Evolutionary conservation across 2,797 vertebrate genomes (phyloP).

Genomic region (Sciurus carolinensis): DNA sequence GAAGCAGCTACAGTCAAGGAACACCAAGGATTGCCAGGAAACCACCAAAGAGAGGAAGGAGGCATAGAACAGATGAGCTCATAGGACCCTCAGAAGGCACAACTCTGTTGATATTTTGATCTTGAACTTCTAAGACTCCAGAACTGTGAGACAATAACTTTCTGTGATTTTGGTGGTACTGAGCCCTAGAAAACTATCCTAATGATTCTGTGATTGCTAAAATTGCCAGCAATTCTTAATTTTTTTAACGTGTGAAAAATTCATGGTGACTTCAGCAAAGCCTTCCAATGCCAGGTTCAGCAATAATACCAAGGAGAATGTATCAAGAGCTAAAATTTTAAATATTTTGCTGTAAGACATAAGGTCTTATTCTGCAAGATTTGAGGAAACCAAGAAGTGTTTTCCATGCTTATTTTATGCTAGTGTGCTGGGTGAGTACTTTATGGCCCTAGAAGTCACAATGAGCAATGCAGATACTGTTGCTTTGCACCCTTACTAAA

Average conservation of each 20-base stretch:
- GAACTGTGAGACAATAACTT: background rate
- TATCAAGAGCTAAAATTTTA: background rate
- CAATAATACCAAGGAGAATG: background rate
- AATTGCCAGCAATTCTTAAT: background rate
- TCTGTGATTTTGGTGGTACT: background rate
- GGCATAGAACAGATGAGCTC: background rate
- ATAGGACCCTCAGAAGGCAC: background rate
- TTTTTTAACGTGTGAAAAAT: background rate
- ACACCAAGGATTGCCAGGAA: background rate
- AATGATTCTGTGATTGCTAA: conserved; percentile 8
- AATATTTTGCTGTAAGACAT: background rate
- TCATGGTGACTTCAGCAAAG: conserved; percentile 2
- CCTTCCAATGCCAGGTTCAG: background rate
- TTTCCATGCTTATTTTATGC: background rate
- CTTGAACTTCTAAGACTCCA: background rate
- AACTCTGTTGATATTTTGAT: background rate
- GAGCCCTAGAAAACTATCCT: background rate
- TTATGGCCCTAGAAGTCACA: background rate
- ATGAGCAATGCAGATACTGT: background rate
- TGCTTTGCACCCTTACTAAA: background rate
- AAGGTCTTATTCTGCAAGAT: background rate
- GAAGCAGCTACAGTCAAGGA: background rate
- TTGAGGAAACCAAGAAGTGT: background rate
- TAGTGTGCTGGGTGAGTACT: background rate
- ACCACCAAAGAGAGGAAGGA: background rate